A percentile compares a stretch with the other conserved stretches of the same genome.
Conservation (phyloP, 2,797 vertebrate genomes). For the Poecile montanus region DNA sequence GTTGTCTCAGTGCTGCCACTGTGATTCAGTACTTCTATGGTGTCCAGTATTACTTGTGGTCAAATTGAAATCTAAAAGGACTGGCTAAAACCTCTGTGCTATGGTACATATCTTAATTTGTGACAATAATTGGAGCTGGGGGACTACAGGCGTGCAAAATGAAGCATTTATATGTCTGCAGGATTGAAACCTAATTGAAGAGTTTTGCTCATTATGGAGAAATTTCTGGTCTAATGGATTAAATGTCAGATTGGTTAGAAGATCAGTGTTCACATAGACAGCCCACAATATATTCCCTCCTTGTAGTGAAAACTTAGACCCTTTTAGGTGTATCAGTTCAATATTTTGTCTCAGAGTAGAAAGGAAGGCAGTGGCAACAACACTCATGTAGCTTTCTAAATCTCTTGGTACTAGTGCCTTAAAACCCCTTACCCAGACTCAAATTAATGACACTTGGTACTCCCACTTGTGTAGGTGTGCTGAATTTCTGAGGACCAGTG, state of each 20-base stretch:
- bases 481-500: not conserved
- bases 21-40: not conserved
- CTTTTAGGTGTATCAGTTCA: not conserved
- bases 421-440: not conserved
- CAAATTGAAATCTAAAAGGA: not conserved
- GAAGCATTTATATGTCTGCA: not conserved
- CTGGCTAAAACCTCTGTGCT: not conserved
- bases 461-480: not conserved
- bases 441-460: slow-evolving; percentile 17
- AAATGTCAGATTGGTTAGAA: not conserved
- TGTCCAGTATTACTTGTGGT: not conserved
- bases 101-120: not conserved
- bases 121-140: not conserved
- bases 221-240: not conserved
- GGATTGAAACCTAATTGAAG: not conserved
- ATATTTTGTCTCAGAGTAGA: slow-evolving; percentile 26
- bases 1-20: not conserved
- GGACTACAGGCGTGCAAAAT: not conserved
- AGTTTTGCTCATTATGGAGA: not conserved
- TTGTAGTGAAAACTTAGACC: not conserved
- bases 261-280: not conserved
- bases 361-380: not conserved
- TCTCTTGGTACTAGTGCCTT: not conserved
- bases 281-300: not conserved
- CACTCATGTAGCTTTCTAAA: slow-evolving; percentile 1